Evolutionary conservation across 1,140 invertebrate genomes (phyloP), one percentile per base, ranked within the genome.

Genomic region (Pectinophora gossypiella): DNA sequence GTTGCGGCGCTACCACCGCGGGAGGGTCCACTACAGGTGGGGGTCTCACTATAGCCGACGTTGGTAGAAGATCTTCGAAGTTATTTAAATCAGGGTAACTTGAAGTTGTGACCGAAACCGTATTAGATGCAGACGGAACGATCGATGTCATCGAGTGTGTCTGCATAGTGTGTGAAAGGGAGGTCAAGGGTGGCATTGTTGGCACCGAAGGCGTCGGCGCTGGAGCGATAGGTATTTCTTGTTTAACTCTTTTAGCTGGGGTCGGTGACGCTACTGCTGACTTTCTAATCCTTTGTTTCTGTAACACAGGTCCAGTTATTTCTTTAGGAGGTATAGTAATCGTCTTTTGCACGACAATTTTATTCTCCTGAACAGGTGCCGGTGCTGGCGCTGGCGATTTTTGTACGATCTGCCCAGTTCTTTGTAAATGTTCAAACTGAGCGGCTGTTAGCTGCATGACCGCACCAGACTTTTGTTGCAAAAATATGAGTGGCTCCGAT

Each of bases 381-480:
- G n/a, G n/a, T 3, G 64, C 38, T 0, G 77, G 52, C 3, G 64
- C 36, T 1, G 77, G 53, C 3, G 73, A 51, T 64, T 79, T 86
- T 47, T 85, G 76, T 19, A 87, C 67, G 19, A 88, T 76, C 58
- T 88, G 83, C 4, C 87, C 87, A 2, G 86, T 87, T 36, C 82
- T 73, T 55, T 88, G 76, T 48, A 89, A 62, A 57, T 89, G 85
- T 56, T 89, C 84, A 52, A 88, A 89, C 56, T 89, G 83, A 2
- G 85, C 76, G 5, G 83, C 67, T 3, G 86, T 89, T 13, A 89
- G 55, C 50, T 86, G 85, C 74, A 88, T 83, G 6, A 88, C 75
- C 9, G 81, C 60, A 19, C 85, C 86, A 18, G 76, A 77, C 61
- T 87, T 87, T 57, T 84, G 78, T 68, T 86, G 74, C 42, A 85